Conservation (phyloP, 2,113 vertebrate species). For the Crocuta crocuta region DNA sequence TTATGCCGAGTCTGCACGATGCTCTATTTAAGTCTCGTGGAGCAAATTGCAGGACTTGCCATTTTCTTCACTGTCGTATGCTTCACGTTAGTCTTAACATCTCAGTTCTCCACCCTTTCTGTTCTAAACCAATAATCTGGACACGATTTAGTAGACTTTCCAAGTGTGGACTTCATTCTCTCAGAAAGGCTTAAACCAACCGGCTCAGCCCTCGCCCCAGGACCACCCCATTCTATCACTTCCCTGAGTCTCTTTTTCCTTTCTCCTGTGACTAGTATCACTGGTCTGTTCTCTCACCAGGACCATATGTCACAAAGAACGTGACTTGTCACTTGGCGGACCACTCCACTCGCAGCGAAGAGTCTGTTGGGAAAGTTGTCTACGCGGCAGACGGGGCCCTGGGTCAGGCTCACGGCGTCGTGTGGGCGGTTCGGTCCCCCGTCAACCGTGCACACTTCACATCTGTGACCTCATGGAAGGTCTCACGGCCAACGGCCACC, state of each 20-base stretch:
- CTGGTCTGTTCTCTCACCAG: not conserved
- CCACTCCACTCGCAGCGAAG: not conserved
- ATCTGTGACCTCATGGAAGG: not conserved
- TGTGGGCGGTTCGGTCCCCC: not conserved
- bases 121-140: not conserved
- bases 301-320: not conserved
- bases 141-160: not conserved
- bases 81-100: not conserved
- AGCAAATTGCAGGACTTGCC: not conserved
- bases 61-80: not conserved
- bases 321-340: not conserved
- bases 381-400: accelerated
- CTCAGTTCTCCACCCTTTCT: not conserved
- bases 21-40: not conserved
- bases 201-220: not conserved
- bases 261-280: not conserved
- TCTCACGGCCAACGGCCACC: not conserved
- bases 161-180: not conserved
- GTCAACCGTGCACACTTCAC: not conserved
- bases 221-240: not conserved
- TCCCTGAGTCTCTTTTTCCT: not conserved
- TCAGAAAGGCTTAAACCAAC: not conserved
- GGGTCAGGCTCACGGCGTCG: not conserved
- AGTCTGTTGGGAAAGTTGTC: not conserved
- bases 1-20: not conserved